Conservation (phyloP, 2,888 invertebrate genomes). For the Mycalesis mineus region DNA sequence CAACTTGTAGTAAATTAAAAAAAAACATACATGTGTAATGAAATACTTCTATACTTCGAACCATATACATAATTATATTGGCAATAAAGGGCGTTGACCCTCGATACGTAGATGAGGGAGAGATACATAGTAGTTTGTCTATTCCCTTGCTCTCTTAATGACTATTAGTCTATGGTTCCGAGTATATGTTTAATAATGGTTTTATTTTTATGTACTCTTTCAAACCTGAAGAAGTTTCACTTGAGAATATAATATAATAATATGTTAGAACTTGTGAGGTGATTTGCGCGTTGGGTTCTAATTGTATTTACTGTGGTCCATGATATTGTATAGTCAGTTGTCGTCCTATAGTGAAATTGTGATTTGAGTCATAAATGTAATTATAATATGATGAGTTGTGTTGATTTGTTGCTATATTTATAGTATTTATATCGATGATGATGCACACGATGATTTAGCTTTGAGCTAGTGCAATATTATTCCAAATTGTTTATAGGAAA, state of each 20-base stretch:
- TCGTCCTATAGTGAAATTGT: slow-evolving; percentile 40
- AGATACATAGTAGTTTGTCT: too few relatives aligned
- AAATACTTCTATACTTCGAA: too few relatives aligned
- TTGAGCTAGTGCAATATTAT: slow-evolving; percentile 76
- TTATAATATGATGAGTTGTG: slow-evolving; percentile 52
- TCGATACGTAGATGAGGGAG: too few relatives aligned
- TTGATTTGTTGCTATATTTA: slow-evolving; percentile 74
- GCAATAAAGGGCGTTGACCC: too few relatives aligned
- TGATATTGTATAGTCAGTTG: slow-evolving; percentile 30
- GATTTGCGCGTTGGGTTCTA: slow-evolving; percentile 14
- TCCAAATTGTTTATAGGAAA: slow-evolving; percentile 71
- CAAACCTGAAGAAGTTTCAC: background rate
- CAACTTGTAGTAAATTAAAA: too few relatives aligned
- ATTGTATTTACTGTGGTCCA: slow-evolving; percentile 27
- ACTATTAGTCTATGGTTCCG: too few relatives aligned
- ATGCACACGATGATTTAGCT: slow-evolving; percentile 70
- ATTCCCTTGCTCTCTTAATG: too few relatives aligned
- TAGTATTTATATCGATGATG: slow-evolving; percentile 52
- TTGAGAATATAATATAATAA: slow-evolving; percentile 11
- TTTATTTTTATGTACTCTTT: too few relatives aligned
- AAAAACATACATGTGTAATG: too few relatives aligned
- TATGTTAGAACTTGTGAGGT: slow-evolving; percentile 19
- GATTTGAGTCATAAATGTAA: slow-evolving; percentile 57
- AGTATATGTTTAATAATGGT: too few relatives aligned
- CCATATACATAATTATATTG: too few relatives aligned